A percentile compares a stretch with the other conserved stretches of the same genome.
These are phyloP conservation scores for Okapia johnstoni DNA, from an alignment of 2,113 vertebrate genomes.

Conservation along the genomic window DNA sequence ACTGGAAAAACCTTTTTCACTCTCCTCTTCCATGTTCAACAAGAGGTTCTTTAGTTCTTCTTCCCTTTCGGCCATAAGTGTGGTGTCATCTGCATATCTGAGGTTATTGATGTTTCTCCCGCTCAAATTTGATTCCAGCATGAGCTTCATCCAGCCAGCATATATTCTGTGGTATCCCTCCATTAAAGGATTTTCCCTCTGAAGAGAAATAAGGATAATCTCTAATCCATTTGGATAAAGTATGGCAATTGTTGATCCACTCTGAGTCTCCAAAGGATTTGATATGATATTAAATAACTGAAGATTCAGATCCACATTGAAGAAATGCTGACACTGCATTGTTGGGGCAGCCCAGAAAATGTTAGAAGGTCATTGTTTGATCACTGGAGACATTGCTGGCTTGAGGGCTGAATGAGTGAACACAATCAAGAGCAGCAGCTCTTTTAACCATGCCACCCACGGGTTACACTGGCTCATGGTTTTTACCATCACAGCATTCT, in stretches of 20 bases:
- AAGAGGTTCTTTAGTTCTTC: background rate
- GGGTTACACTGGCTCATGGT: background rate
- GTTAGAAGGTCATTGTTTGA: constrained; percentile 85
- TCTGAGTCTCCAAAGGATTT: constrained; percentile 90
- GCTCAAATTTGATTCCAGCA: background rate
- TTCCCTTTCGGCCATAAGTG: background rate
- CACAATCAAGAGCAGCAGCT: background rate
- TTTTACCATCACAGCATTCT: background rate
- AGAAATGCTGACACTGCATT: constrained; percentile 84
- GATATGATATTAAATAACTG: constrained; percentile 88
- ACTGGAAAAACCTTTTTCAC: background rate
- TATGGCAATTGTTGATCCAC: constrained; percentile 88
- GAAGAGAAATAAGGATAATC: constrained; percentile 89
- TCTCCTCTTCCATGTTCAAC: background rate
- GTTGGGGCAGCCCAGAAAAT: constrained; percentile 92
- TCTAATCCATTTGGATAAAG: constrained; percentile 92
- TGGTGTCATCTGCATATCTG: background rate
- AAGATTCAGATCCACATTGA: constrained; percentile 90
- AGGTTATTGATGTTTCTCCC: background rate
- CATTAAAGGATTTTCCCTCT: constrained; percentile 81
- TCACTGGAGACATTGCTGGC: background rate
- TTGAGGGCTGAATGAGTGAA: background rate
- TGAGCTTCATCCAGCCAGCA: background rate
- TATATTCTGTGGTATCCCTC: constrained; percentile 85
- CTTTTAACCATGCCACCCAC: background rate